Base-by-base conservation (phyloP, 2,888 invertebrate species). In the Chirona hameri region DNA sequence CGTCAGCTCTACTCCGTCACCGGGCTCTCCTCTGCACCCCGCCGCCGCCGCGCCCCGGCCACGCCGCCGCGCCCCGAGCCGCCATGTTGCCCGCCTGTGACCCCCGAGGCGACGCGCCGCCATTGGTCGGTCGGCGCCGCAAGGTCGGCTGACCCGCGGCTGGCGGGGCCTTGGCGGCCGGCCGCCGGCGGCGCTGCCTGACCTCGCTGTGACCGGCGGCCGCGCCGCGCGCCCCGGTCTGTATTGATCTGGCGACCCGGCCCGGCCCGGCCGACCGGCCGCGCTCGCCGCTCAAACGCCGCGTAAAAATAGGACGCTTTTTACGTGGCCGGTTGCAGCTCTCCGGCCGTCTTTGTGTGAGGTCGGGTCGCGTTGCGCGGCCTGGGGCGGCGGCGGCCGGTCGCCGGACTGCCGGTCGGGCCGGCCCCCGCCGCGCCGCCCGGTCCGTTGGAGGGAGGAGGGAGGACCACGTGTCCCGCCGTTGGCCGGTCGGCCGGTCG, bases 91-190 rank as follows among this genome's bases (percentile, higher is more conserved):
- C 18, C 27, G 80, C 48, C 39, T 24, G 48, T 55, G 80, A 55
- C 55, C 46, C 80, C 48, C 21, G 39, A 24, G 46, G 39, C 52
- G 21, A 15, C 27, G 29, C 39, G 48, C 80, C 52, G 80, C 80
- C 52, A 55, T 55, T 55, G 80, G 80, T 48, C 27, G 80, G 80
- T 29, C 24, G 52, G 3, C 24, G 18, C 52, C 24, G 18, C 52
- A 27, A 79, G 80, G 55, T 80, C 80, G 80, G 55, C 55, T 72
- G 84, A 84, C 79, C 84, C 84, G 48, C 80, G 83, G 84, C 83
- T 27, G 83, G 84, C 79, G 83, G 83, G 29, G 83, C 83, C 83
- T 84, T 83, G 81, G 83, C 84, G 80, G 84, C 83, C 80, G 83
- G 84, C 57, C 84, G 84, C 55, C 84, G 83, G 80, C 29, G 55